Base-by-base conservation (phyloP, 2,113 vertebrate genomes). In the Pluvialis apricaria region DNA sequence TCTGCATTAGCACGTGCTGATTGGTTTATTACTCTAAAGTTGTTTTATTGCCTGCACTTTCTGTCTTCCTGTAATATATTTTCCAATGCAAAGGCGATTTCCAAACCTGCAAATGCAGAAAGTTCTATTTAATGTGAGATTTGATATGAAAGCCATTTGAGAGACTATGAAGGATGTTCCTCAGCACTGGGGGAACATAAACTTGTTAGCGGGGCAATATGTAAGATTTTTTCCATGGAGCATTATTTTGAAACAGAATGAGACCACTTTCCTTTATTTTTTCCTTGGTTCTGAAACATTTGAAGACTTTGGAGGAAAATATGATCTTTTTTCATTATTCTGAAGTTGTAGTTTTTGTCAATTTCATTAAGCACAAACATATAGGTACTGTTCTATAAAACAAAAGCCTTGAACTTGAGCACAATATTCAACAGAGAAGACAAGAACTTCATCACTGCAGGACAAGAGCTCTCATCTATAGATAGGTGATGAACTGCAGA, bases 101-200 rank as follows among this genome's bases (percentile, higher is more conserved):
- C 54, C 57, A 96, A 97, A 90, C 36, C 69, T 85, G 28, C 57
- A 91, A 97, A 93, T 87, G 5, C 32, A 92, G 58, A 85, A 91
- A 92, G 62, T 88, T 96, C 25, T 58, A 3, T 61, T 90, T 73
- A 34, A 42, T 61, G 8, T 64, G 32, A 83, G 5, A 29, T 77
- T 78, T 83, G 10, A 52, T 71, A 55, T 40, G 29, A 75, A 24
- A 92, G 31, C 25, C 34, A 25, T 88, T 73, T 94, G 42, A 62
- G 36, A 68, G 12, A 80, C 26, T 15, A 28, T 44, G 55, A 62
- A 66, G 25, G 13, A 57, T 36, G 5, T 66, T 87, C 51, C 24
- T 61, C 69, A 47, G 2, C 72, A 25, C 13, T 73, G 49, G 58
- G 28, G 44, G 31, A 58, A 77, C 2, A 15, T 45, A 77, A 81